Base-by-base conservation (phyloP, 1,140 invertebrate species). In the Musca domestica region DNA sequence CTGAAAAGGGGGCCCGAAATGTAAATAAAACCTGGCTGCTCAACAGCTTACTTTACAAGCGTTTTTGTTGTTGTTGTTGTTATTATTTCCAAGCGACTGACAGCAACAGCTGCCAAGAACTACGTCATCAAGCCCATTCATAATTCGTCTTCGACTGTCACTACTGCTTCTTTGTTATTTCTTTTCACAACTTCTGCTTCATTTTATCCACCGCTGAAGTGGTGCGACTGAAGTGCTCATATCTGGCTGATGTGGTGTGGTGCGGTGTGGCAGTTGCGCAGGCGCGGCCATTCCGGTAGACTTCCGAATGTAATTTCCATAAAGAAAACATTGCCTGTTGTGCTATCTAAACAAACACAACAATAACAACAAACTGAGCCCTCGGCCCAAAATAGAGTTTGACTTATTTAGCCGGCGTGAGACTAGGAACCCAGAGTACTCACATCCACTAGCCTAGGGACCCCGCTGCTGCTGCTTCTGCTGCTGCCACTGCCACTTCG, bases 251-350 rank as follows among this genome's bases (percentile, higher is more conserved):
- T 30, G 5, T 15, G 15, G 47, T 48, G 15, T 54, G 54, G 10
- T 23, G 23, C n/a, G 52, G 12, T 27, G 54, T 30, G 23, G 54
- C 23, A 58, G 25, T 58, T 58, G 54, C 23, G 25, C 54, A 58
- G 54, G 54, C 54, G 54, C 54, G 54, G 54, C 54, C 54, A 58
- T 58, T 58, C 54, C 25, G 27, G 15, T 27, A 58, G 54, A 58
- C 54, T 58, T 58, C 54, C 54, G 54, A 58, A 58, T 58, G 25
- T 58, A 58, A 58, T 58, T 58, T 58, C 27, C 54, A 27, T 58
- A 58, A 51, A 58, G 25, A 20, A 54, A 23, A 51, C 47, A 48
- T 48, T 48, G 47, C 5, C 12, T 41, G n/a, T n/a, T n/a, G n/a
- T n/a, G 34, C 4, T 41, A 41, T 41, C 34, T 41, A 41, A 41